Conservation (phyloP, 1,140 invertebrate species). For the Cotesia chilonis region DNA sequence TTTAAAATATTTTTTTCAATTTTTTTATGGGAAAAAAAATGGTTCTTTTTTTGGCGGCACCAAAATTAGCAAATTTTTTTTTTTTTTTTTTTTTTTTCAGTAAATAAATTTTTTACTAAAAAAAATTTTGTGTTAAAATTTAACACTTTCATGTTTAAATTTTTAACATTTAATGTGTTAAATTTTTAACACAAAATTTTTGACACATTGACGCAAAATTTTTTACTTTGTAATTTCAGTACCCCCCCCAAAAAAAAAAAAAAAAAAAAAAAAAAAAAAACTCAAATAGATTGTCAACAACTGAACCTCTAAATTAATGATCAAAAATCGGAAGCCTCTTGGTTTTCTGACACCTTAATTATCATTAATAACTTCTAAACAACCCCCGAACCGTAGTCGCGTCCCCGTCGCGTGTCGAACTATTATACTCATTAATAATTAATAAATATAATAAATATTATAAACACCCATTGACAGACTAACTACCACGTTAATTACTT, state of each 20-base stretch:
- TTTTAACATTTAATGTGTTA: too few relatives aligned
- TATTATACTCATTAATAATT: conserved; percentile 50
- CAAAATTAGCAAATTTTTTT: too few relatives aligned
- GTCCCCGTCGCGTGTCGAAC: conserved; percentile 42
- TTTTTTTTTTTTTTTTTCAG: too few relatives aligned
- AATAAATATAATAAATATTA: conserved; percentile 58
- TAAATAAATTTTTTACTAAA: too few relatives aligned
- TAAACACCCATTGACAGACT: conserved; percentile 63
- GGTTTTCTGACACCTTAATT: conserved; percentile 20
- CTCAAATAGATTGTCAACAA: conserved; percentile 20
- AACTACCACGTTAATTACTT: conserved; percentile 59
- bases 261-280: neutral
- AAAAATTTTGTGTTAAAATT: too few relatives aligned
- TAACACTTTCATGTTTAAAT: too few relatives aligned
- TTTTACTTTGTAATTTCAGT: neutral
- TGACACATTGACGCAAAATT: too few relatives aligned
- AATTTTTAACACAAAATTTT: too few relatives aligned
- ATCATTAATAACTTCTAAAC: neutral
- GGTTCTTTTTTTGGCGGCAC: too few relatives aligned
- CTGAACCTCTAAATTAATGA: neutral
- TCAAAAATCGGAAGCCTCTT: conserved; percentile 1
- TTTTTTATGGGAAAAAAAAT: too few relatives aligned
- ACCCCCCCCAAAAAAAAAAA: neutral
- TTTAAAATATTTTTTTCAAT: too few relatives aligned
- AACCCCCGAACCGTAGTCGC: conserved; percentile 32